Evolutionary conservation across 2,888 invertebrate genomes (phyloP), one percentile per base, ranked within the genome.

Genomic region (Parascotia fuliginaria): DNA sequence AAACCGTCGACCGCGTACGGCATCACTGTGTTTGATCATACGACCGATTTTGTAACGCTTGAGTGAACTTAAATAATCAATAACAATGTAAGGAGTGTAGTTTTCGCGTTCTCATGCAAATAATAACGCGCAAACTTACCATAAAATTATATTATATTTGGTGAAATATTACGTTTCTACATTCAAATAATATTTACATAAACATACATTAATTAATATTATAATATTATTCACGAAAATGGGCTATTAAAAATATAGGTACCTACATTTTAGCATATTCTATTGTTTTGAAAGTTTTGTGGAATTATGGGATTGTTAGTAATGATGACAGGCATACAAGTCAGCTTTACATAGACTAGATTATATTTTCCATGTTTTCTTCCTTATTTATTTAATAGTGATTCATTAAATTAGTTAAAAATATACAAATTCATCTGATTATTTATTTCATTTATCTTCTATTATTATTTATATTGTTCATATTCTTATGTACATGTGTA

Each of bases 41-140:
- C 62, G 43, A n/a, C n/a, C n/a, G n/a, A 58, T 34, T 59, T 60
- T 63, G 59, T 65, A 68, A 65, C 69, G 73, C 73, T 75, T 66
- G 68, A 70, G 52, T 71, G 70, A 66, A 63, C 67, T 53, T 60
- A 67, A 73, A 70, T 75, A 81, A 81, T 82, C 76, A 73, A 79
- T 79, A 75, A 65, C 62, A 59, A 53, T 59, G 59, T 56, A 57
- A 52, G 62, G 62, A 66, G 60, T 44, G 60, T 57, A 52, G 60
- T 69, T 55, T 45, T 58, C 53, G 55, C 49, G 52, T 51, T 59
- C 50, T 44, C 49, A 56, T 65, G 62, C 62, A 50, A 65, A 65
- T 65, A 58, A 53, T 67, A 55, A 55, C 55, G 41, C 54, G 50
- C 45, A 53, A 44, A 53, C 32, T 42, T 56, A 29, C 22, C 43